Conservation (phyloP, 1,140 invertebrate species). For the Campoletis sonorensis region DNA sequence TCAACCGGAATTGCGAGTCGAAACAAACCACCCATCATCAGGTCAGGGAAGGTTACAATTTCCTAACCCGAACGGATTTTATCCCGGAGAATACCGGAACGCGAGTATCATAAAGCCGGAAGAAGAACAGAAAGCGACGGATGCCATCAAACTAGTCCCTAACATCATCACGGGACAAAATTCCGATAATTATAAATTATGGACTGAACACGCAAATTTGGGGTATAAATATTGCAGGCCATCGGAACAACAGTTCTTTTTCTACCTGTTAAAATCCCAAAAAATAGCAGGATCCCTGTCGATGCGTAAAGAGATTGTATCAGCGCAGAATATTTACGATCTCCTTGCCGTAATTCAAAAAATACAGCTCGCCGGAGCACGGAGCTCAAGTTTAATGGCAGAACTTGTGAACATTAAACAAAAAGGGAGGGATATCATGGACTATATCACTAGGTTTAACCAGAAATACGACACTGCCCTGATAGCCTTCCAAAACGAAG, state of each 20-base stretch:
- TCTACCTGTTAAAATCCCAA: background rate
- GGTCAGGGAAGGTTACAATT: background rate
- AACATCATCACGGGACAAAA: slow-evolving; percentile 1
- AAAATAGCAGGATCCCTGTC: background rate
- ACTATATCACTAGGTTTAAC: background rate
- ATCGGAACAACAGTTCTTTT: background rate
- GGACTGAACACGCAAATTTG: background rate
- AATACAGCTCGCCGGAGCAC: slow-evolving; percentile 4
- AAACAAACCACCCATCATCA: background rate
- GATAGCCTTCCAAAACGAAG: background rate
- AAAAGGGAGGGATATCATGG: background rate
- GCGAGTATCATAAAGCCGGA: background rate
- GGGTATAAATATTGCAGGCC: background rate
- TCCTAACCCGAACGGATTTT: slow-evolving; percentile 4
- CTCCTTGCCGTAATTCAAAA: background rate
- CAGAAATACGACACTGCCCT: background rate
- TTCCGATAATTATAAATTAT: slow-evolving; percentile 5
- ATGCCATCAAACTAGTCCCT: background rate
- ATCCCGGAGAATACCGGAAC: background rate
- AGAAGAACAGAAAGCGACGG: background rate
- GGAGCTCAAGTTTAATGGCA: background rate
- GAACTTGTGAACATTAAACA: slow-evolving; percentile 2
- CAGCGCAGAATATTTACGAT: background rate
- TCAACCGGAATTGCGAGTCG: background rate
- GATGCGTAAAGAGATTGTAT: background rate